These are phyloP conservation scores for Notodonta dromedarius DNA, from an alignment of 2,888 invertebrate genomes.

Conservation along the genomic window DNA sequence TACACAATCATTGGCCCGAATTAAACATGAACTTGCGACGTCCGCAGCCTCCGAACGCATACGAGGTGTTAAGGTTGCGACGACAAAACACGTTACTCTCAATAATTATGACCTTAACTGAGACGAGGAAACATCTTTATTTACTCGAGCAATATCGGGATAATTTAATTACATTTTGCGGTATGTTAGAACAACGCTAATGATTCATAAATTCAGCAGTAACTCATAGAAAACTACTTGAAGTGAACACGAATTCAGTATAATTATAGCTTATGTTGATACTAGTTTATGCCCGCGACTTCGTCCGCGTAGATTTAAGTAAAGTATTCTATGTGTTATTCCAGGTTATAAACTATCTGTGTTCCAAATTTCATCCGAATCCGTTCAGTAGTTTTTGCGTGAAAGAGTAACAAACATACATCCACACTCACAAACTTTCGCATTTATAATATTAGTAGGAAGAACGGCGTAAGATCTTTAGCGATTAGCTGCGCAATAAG, in stretches of 20 bases:
- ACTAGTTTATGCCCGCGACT: too few species aligned
- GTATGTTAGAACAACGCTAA: slow-evolving; percentile 18
- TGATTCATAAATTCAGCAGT: slow-evolving; percentile 8
- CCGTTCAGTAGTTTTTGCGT: too few species aligned
- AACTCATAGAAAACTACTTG: slow-evolving; percentile 24
- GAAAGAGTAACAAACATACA: too few species aligned
- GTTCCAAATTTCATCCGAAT: too few species aligned
- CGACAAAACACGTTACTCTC: slow-evolving; percentile 5
- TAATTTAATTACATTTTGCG: slow-evolving; percentile 12
- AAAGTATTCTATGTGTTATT: too few species aligned
- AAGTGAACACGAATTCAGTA: slow-evolving; percentile 5
- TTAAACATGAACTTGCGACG: slow-evolving; percentile 13
- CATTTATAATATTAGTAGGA: too few species aligned
- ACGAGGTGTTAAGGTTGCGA: slow-evolving; percentile 5
- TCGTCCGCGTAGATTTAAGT: too few species aligned
- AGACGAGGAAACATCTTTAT: neutral
- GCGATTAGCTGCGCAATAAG: neutral
- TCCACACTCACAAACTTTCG: too few species aligned
- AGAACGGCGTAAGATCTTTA: slow-evolving; percentile 1
- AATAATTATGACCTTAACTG: slow-evolving; percentile 8
- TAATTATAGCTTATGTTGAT: slow-evolving; percentile 10
- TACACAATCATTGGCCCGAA: slow-evolving; percentile 10
- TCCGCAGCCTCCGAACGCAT: slow-evolving; percentile 8
- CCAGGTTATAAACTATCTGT: too few species aligned
- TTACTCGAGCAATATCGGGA: slow-evolving; percentile 2